A percentile compares a stretch with the other conserved stretches of the same genome.
These are phyloP conservation scores for Pandemis corylana DNA, from an alignment of 2,888 invertebrate genomes.

Conservation along the genomic window DNA sequence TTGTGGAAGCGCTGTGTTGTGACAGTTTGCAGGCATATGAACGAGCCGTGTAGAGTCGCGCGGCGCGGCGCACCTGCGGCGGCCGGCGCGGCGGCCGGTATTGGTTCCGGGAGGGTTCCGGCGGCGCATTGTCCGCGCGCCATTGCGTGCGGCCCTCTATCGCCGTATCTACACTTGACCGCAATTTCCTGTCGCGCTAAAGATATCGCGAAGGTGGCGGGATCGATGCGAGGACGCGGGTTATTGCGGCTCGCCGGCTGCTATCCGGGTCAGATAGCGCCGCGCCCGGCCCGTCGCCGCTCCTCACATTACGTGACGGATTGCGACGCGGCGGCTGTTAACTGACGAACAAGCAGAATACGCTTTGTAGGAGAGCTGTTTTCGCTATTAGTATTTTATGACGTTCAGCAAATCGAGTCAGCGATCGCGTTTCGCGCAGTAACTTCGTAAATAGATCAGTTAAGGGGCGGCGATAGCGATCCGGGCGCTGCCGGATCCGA, in stretches of 20 bases:
- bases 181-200: slow-evolving; percentile 18
- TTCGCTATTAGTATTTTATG: slow-evolving; percentile 14
- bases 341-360: not conserved
- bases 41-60: not conserved
- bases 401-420: slow-evolving; percentile 1
- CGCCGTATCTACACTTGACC: slow-evolving; percentile 34
- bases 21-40: not conserved
- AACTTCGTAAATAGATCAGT: slow-evolving; percentile 13
- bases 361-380: not conserved
- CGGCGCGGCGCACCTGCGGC: not conserved
- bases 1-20: not conserved
- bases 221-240: slow-evolving; percentile 26
- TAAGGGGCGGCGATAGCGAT: slow-evolving; percentile 20
- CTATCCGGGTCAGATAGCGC: slow-evolving; percentile 22
- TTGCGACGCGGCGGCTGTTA: slow-evolving; percentile 11
- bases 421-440: not conserved
- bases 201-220: slow-evolving; percentile 22
- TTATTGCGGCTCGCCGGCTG: slow-evolving; percentile 13
- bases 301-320: slow-evolving; percentile 9
- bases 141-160: slow-evolving; percentile 24
- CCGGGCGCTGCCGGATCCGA: not conserved
- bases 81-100: not conserved
- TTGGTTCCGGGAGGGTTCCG: not conserved
- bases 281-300: not conserved
- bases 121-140: slow-evolving; percentile 9